These are phyloP conservation scores for Epirrhoe tristata DNA, from an alignment of 2,888 invertebrate species.

Conservation along the genomic window DNA sequence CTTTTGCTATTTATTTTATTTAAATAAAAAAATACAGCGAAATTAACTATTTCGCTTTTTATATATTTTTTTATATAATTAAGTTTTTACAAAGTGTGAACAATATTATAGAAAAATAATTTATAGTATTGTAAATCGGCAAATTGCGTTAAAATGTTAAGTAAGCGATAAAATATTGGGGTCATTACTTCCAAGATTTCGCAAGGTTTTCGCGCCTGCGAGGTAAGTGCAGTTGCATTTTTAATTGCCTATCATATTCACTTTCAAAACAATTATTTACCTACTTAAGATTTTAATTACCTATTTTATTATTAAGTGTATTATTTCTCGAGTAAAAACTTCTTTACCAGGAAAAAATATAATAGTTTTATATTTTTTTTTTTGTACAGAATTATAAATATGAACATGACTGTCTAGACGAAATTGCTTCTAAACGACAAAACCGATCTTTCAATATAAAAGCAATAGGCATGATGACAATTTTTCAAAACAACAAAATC, in stretches of 20 bases:
- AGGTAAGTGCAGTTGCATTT: slow-evolving; percentile 10
- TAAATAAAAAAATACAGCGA: no score
- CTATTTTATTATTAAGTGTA: not conserved
- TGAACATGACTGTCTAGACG: no score
- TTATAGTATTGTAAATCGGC: slow-evolving; percentile 3
- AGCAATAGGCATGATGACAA: no score
- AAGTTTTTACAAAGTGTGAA: no score
- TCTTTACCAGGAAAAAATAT: no score
- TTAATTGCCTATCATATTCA: slow-evolving; percentile 5
- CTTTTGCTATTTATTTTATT: no score
- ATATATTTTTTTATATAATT: not conserved
- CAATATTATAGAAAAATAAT: not conserved
- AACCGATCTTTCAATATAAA: no score
- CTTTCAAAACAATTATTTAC: not conserved
- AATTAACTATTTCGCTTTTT: no score
- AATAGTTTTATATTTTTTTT: no score
- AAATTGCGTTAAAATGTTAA: slow-evolving; percentile 15
- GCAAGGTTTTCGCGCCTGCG: slow-evolving; percentile 11
- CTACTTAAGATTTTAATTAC: not conserved
- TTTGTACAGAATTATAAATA: no score
- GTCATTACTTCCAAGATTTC: slow-evolving; percentile 21
- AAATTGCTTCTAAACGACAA: no score
- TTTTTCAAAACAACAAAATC: no score
- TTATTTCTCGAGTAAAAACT: not conserved
- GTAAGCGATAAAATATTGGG: slow-evolving; percentile 17